These are phyloP conservation scores for Pristionchus maxplancki DNA, from an alignment of 2,888 invertebrate species.

Conservation along the genomic window DNA sequence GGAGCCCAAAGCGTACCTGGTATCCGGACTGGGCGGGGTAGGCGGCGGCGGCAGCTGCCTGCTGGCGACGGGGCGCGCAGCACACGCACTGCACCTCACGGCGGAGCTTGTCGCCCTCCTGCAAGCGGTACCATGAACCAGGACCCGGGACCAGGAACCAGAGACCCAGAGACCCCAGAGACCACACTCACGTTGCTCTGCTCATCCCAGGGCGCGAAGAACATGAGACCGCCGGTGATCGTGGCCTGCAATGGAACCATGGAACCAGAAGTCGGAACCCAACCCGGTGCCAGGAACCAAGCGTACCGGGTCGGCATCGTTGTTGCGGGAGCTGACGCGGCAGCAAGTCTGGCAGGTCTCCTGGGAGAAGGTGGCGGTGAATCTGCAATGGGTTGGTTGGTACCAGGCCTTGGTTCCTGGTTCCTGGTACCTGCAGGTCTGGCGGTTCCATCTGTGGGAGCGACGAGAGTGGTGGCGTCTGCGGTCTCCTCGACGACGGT, in stretches of 20 bases:
- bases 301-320: constrained; percentile 60
- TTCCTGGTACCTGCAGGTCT: constrained; percentile 60
- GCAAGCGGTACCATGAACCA: background rate
- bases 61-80: constrained; percentile 44
- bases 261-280: background rate
- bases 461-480: constrained; percentile 46
- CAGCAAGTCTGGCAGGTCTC: constrained; percentile 65
- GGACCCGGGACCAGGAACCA: background rate
- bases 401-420: background rate
- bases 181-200: constrained; percentile 24
- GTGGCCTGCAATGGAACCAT: constrained; percentile 52
- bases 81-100: constrained; percentile 46
- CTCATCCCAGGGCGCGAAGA: constrained; percentile 61
- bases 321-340: constrained; percentile 58
- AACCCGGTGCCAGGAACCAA: background rate
- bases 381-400: constrained; percentile 48
- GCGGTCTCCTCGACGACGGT: constrained; percentile 36
- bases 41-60: background rate
- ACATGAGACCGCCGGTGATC: constrained; percentile 63
- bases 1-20: background rate
- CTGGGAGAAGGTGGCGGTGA: constrained; percentile 63
- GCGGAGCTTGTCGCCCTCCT: constrained; percentile 1
- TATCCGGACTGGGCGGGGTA: background rate
- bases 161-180: background rate
- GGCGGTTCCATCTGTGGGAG: constrained; percentile 51